Conservation (phyloP, 2,113 vertebrate species). For the Nothoprocta pentlandii region DNA sequence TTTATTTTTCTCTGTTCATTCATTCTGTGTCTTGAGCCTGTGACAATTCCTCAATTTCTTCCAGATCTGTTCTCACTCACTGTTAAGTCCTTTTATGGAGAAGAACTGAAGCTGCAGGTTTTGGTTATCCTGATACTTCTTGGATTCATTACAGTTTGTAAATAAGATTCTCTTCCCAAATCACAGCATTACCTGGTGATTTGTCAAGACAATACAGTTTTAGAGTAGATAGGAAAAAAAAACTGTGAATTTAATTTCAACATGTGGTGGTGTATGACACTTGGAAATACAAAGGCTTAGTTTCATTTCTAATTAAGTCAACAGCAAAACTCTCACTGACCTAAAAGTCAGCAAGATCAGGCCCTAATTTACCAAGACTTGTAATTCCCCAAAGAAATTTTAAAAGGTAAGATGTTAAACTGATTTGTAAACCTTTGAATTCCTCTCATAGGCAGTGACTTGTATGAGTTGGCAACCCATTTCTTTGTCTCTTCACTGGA, state of each 20-base stretch:
- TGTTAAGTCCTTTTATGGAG: background rate
- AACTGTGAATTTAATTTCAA: background rate
- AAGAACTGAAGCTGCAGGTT: background rate
- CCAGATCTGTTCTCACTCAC: background rate
- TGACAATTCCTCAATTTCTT: background rate
- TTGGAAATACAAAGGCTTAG: background rate
- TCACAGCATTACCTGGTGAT: background rate
- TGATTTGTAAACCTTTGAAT: constrained; percentile 31
- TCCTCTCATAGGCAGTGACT: background rate
- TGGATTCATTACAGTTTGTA: background rate
- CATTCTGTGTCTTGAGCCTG: background rate
- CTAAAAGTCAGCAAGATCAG: constrained; percentile 2
- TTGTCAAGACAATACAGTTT: background rate
- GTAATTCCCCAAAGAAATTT: constrained; percentile 32
- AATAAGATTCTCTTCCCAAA: background rate
- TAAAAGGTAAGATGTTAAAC: constrained; percentile 10
- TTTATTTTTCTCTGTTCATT: background rate
- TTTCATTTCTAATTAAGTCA: background rate
- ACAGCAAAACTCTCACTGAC: background rate
- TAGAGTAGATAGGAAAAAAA: background rate
- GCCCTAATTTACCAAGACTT: constrained; percentile 15
- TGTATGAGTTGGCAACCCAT: background rate
- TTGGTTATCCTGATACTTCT: background rate
- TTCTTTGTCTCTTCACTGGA: background rate
- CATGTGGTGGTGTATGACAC: background rate